Percentiles rank a stretch among this genome's conserved stretches.
These are phyloP conservation scores for Gallirallus australis DNA, from an alignment of 2,797 vertebrate genomes.

Conservation along the genomic window DNA sequence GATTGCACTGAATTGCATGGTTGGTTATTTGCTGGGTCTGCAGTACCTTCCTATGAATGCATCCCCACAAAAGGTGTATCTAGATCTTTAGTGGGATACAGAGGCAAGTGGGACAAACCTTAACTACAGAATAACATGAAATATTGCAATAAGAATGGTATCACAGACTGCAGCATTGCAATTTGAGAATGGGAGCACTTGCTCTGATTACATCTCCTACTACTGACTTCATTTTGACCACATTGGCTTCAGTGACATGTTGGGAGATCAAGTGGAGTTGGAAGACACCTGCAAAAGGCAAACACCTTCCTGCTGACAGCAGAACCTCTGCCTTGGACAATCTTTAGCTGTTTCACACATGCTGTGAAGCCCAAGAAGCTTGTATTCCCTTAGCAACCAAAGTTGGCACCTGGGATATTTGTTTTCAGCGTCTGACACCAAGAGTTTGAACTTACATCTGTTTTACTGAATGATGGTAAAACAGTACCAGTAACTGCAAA, in stretches of 20 bases:
- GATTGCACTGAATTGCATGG: neutral
- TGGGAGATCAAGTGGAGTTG: neutral
- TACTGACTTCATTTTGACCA: neutral
- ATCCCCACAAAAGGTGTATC: neutral
- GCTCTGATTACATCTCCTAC: neutral
- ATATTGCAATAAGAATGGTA: neutral
- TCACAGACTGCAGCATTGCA: neutral
- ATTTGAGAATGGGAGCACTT: neutral
- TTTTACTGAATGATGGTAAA: slow-evolving; percentile 67
- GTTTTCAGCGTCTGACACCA: slow-evolving; percentile 67
- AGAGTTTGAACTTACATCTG: slow-evolving; percentile 75
- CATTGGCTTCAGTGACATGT: neutral
- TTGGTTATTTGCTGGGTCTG: neutral
- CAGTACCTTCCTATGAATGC: neutral
- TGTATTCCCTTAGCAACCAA: slow-evolving; percentile 67
- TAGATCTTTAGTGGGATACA: neutral
- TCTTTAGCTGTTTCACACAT: slow-evolving; percentile 17
- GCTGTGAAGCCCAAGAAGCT: slow-evolving; percentile 42
- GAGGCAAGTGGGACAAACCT: neutral
- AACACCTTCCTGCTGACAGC: neutral
- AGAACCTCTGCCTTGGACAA: slow-evolving; percentile 46
- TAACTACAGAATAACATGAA: neutral
- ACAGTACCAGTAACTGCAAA: slow-evolving; percentile 59
- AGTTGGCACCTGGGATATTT: slow-evolving; percentile 75
- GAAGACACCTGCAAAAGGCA: slow-evolving; percentile 5